Percentiles rank a stretch among this genome's conserved stretches.
Evolutionary conservation across 1,140 invertebrate genomes (phyloP).

Genomic region (Phortica variegata): DNA sequence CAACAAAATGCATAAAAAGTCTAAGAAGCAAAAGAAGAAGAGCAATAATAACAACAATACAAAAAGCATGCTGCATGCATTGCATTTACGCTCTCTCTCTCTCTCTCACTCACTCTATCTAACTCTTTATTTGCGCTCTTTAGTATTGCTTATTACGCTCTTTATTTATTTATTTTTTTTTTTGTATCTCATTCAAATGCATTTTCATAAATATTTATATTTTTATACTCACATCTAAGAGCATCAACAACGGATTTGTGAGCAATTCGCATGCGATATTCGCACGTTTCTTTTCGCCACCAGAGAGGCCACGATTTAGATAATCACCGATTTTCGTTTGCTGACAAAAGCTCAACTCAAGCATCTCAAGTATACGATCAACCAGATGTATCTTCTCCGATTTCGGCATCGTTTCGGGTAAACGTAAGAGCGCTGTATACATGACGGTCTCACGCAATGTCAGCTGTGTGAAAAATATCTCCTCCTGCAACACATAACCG

Average conservation of each 20-base stretch:
- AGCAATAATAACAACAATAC: neutral
- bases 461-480: slow-evolving; percentile 81
- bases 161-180: no score
- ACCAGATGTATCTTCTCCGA: slow-evolving; percentile 77
- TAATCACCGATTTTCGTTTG: slow-evolving; percentile 83
- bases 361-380: slow-evolving; percentile 76
- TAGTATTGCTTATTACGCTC: no score
- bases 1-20: neutral
- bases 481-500: slow-evolving; percentile 83
- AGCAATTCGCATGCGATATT: slow-evolving; percentile 86
- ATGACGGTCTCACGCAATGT: slow-evolving; percentile 78
- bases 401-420: slow-evolving; percentile 74
- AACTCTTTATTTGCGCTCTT: no score
- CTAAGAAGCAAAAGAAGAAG: neutral
- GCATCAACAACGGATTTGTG: slow-evolving; percentile 80
- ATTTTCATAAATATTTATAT: no score
- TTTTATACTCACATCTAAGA: slow-evolving; percentile 74
- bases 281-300: slow-evolving; percentile 83
- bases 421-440: slow-evolving; percentile 70
- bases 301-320: slow-evolving; percentile 76
- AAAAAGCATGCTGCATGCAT: neutral
- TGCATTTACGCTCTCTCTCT: neutral
- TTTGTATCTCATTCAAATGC: no score
- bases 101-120: no score
- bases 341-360: slow-evolving; percentile 76